Conservation (phyloP, 2,888 invertebrate species). For the Heliconius erato region DNA sequence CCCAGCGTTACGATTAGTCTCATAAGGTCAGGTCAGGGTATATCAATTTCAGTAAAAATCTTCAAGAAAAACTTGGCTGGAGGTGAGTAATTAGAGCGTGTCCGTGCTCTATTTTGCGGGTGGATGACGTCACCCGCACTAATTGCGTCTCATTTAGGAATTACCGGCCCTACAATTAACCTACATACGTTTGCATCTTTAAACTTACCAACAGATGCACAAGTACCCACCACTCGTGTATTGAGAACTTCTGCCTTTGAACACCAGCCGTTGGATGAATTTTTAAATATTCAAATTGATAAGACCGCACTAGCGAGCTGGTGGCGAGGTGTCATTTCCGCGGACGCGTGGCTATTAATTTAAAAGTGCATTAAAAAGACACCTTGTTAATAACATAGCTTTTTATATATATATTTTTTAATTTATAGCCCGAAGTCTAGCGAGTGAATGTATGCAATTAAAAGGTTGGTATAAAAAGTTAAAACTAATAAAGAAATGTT, state of each 20-base stretch:
- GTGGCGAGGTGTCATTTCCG: constrained; percentile 33
- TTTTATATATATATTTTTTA: constrained; percentile 13
- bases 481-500: not conserved
- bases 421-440: not conserved
- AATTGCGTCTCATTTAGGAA: constrained; percentile 58
- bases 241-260: constrained; percentile 50
- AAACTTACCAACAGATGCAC: constrained; percentile 35
- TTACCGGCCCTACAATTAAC: constrained; percentile 55
- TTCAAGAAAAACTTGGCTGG: constrained; percentile 36
- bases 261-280: constrained; percentile 35
- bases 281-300: constrained; percentile 41
- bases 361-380: constrained; percentile 29
- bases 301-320: constrained; percentile 14
- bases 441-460: constrained; percentile 1
- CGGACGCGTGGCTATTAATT: constrained; percentile 39
- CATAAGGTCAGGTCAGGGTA: not conserved
- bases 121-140: constrained; percentile 54
- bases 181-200: constrained; percentile 54
- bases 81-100: constrained; percentile 53
- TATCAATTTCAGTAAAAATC: constrained; percentile 18
- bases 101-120: constrained; percentile 54
- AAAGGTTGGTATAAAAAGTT: constrained; percentile 10
- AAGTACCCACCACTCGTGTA: constrained; percentile 30
- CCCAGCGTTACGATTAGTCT: too few relatives aligned
- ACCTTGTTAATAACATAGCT: constrained; percentile 13